phyloP scores from a whole-genome alignment of 1,140 invertebrate genomes.

The Leptopilina boulardi region DNA sequence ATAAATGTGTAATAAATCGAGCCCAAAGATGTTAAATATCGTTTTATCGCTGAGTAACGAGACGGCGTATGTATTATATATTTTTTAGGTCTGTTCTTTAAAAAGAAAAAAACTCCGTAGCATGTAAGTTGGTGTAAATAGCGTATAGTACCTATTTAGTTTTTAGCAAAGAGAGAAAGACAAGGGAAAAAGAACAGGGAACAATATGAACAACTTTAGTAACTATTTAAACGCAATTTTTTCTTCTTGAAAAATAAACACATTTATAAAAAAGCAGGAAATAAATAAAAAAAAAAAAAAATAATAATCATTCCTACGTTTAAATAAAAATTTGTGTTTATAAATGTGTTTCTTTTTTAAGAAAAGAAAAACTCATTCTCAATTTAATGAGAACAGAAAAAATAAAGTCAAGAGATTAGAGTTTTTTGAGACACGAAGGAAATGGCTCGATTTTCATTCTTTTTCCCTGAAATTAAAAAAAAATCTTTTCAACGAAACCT shows the following conservation, averaged over 20 bases:
- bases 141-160: constrained; percentile 58
- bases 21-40: constrained; percentile 76
- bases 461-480: background rate
- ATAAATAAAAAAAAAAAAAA: constrained; percentile 43
- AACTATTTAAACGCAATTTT: constrained; percentile 36
- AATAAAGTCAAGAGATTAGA: constrained; percentile 41
- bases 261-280: constrained; percentile 31
- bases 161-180: constrained; percentile 37
- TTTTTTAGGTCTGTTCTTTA: constrained; percentile 66
- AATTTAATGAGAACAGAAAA: background rate
- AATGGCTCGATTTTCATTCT: constrained; percentile 16
- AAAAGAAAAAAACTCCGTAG: constrained; percentile 57
- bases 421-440: constrained; percentile 11
- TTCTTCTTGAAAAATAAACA: background rate
- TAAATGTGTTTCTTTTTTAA: background rate
- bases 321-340: background rate
- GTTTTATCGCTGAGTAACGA: constrained; percentile 62
- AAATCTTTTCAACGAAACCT: background rate
- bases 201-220: constrained; percentile 45
- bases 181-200: constrained; percentile 41
- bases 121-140: constrained; percentile 73
- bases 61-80: constrained; percentile 74
- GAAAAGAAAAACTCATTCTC: background rate
- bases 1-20: constrained; percentile 76
- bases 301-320: background rate